phyloP scores from a whole-genome alignment of 2,888 invertebrate genomes.

The Lasioglossum vierecki region DNA sequence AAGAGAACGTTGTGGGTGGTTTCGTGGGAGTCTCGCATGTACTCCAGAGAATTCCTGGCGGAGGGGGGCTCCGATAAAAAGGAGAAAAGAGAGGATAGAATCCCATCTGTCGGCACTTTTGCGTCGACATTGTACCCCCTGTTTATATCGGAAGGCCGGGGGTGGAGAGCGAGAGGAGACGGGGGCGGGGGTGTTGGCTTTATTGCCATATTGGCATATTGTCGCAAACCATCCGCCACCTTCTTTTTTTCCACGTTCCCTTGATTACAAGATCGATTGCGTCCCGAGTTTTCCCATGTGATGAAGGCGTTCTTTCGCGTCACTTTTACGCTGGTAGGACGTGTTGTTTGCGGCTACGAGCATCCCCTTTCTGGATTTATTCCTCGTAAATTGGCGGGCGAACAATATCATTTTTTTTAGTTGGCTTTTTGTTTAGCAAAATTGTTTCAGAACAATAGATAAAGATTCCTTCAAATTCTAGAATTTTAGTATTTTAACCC shows the following conservation, averaged over 20 bases:
- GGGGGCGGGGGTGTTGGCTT: slow-evolving; percentile 37
- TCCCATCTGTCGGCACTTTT: slow-evolving; percentile 75
- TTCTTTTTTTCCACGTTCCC: slow-evolving; percentile 36
- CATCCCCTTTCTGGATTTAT: background rate
- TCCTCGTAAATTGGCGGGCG: background rate
- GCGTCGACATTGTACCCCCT: slow-evolving; percentile 66
- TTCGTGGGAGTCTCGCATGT: slow-evolving; percentile 51
- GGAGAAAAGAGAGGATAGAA: slow-evolving; percentile 49
- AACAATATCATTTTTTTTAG: background rate
- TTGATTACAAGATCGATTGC: slow-evolving; percentile 48
- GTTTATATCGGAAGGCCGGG: slow-evolving; percentile 63
- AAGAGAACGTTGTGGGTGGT: slow-evolving; percentile 69
- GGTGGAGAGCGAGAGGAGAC: background rate
- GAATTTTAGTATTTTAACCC: too few species aligned
- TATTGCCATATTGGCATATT: slow-evolving; percentile 73
- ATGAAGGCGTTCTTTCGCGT: background rate
- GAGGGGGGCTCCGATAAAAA: slow-evolving; percentile 41
- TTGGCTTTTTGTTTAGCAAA: background rate
- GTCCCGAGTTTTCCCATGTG: slow-evolving; percentile 30
- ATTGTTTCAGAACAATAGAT: background rate
- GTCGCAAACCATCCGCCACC: slow-evolving; percentile 58
- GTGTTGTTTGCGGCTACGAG: background rate
- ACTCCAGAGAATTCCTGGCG: slow-evolving; percentile 21
- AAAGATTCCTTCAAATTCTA: too few species aligned
- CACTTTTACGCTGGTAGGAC: background rate